A percentile compares a stretch with the other conserved stretches of the same genome.
Evolutionary conservation across 2,113 vertebrate genomes (phyloP).

Genomic region (Rhynchopsitta pachyrhyncha): DNA sequence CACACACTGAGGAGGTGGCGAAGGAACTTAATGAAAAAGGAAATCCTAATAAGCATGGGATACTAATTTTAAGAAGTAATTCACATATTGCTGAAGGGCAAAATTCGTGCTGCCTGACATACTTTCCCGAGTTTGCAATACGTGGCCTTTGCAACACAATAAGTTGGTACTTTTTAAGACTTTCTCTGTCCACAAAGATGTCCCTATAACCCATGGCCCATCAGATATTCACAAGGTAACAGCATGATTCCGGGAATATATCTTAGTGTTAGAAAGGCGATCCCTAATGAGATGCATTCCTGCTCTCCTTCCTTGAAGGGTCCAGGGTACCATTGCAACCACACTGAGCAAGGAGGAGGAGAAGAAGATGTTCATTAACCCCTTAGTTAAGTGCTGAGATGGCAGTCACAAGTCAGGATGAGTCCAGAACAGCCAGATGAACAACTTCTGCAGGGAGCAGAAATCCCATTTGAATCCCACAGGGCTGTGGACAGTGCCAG

Average conservation of each 20-base stretch:
- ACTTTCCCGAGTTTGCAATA: neutral
- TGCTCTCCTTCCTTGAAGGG: neutral
- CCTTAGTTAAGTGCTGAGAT: slow-evolving; percentile 14
- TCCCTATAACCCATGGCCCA: neutral
- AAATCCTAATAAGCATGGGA: neutral
- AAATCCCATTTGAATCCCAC: neutral
- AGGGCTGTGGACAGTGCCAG: neutral
- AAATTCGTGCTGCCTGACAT: neutral
- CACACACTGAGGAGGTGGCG: neutral
- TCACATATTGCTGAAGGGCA: neutral
- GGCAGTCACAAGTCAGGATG: neutral
- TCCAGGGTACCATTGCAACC: neutral
- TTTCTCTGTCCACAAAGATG: neutral
- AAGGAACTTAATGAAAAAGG: neutral
- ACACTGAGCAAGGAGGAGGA: neutral
- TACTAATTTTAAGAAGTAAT: slow-evolving; percentile 8
- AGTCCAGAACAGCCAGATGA: slow-evolving; percentile 13
- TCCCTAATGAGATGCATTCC: neutral
- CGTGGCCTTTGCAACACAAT: neutral
- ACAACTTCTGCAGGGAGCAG: neutral
- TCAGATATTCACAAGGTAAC: neutral
- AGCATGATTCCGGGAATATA: neutral
- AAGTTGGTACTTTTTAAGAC: neutral
- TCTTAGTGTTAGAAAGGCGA: neutral
- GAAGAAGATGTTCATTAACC: neutral